Percentiles rank a stretch among this genome's conserved stretches.
Conservation (phyloP, 2,797 vertebrate species). For the Prionace glauca region DNA sequence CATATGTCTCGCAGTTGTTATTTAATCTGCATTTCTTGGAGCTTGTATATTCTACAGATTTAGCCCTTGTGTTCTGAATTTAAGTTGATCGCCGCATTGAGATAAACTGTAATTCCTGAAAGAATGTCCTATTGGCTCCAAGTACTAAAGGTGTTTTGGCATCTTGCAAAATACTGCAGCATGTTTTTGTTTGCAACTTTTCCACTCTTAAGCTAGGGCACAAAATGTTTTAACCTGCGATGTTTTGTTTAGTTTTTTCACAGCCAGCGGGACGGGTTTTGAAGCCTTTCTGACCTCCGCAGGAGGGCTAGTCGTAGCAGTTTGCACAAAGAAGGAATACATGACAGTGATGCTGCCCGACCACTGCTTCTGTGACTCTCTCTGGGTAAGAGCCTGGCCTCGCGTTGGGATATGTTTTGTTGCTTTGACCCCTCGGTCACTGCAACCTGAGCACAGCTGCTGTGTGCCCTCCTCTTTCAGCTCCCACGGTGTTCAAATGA, state of each 20-base stretch:
- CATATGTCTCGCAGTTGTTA: neutral
- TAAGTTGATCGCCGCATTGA: neutral
- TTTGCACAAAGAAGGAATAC: constrained; percentile 95
- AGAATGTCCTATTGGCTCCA: neutral
- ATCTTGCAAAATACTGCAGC: neutral
- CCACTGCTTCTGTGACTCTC: constrained; percentile 92
- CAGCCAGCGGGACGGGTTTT: constrained; percentile 82
- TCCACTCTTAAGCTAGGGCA: neutral
- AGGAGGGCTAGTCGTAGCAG: constrained; percentile 83
- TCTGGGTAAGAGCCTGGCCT: constrained; percentile 73
- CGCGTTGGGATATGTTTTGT: neutral
- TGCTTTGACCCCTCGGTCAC: neutral
- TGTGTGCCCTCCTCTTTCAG: neutral
- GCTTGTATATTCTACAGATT: neutral
- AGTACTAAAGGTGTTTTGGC: neutral
- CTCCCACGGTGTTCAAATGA: neutral
- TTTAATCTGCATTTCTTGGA: neutral
- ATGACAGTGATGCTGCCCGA: constrained; percentile 90
- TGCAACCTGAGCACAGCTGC: neutral
- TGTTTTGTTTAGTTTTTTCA: constrained; percentile 75
- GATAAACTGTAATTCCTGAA: neutral
- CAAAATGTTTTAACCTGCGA: neutral
- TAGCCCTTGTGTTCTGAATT: neutral
- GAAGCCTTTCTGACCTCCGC: constrained; percentile 88
- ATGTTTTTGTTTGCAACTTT: neutral